A percentile compares a stretch with the other conserved stretches of the same genome.
Conservation (phyloP, 2,797 vertebrate genomes). For the Semaprochilodus insignis region DNA sequence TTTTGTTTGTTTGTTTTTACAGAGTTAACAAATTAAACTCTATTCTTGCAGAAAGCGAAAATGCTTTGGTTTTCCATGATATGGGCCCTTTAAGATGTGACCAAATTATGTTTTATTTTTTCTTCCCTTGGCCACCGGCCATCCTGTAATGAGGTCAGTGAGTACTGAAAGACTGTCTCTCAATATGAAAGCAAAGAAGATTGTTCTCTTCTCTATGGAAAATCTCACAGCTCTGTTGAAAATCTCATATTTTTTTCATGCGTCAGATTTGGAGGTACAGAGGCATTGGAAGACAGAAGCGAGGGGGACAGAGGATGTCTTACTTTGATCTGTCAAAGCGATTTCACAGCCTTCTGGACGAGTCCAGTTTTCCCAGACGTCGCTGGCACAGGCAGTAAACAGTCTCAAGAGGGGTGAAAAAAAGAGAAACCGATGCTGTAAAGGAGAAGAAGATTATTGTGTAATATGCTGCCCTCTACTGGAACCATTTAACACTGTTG, state of each 20-base stretch:
- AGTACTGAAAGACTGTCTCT: slow-evolving; percentile 15
- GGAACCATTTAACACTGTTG: slow-evolving; percentile 23
- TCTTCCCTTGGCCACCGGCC: slow-evolving; percentile 26
- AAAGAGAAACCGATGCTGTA: not conserved
- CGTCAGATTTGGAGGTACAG: slow-evolving; percentile 5
- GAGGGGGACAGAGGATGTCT: slow-evolving; percentile 60
- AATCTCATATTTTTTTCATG: slow-evolving; percentile 13
- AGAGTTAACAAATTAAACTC: not conserved
- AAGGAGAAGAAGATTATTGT: slow-evolving; percentile 13
- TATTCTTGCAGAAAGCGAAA: not conserved
- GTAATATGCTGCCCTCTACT: slow-evolving; percentile 72
- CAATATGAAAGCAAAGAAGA: slow-evolving; percentile 6
- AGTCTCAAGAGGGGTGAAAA: not conserved
- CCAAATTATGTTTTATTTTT: not conserved
- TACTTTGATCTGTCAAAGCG: slow-evolving; percentile 66
- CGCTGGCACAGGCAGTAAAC: slow-evolving; percentile 1
- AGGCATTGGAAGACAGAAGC: slow-evolving; percentile 47
- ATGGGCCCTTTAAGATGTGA: not conserved
- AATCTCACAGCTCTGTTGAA: slow-evolving; percentile 9
- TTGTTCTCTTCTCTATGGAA: slow-evolving; percentile 9
- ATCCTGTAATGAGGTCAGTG: slow-evolving; percentile 45
- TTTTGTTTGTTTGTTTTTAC: no score
- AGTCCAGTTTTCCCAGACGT: slow-evolving; percentile 24
- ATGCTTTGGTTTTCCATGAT: not conserved
- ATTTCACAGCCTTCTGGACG: slow-evolving; percentile 65